A percentile compares a stretch with the other conserved stretches of the same genome.
Evolutionary conservation across 2,113 vertebrate genomes (phyloP).

Genomic region (Megaceryle torquata): DNA sequence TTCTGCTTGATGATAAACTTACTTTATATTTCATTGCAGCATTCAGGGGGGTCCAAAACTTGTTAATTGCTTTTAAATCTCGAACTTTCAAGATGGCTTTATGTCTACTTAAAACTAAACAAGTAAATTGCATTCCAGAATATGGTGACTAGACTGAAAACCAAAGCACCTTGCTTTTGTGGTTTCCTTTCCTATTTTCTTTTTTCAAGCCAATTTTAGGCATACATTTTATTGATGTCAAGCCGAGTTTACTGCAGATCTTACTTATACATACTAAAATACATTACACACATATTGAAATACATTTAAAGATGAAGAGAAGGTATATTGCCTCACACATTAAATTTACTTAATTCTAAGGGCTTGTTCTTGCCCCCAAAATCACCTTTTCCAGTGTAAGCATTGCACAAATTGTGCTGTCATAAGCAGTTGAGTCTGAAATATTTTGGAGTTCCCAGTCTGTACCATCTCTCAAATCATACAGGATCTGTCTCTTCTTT

Average conservation of each 20-base stretch:
- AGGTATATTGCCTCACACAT: constrained; percentile 33
- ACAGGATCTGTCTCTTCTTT: constrained; percentile 17
- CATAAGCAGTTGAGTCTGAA: background rate
- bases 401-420: background rate
- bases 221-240: background rate
- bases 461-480: constrained; percentile 21
- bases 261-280: background rate
- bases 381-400: background rate
- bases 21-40: background rate
- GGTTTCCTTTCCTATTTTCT: background rate
- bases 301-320: background rate
- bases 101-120: background rate
- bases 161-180: background rate
- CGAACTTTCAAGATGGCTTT: too few relatives aligned
- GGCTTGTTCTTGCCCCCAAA: background rate
- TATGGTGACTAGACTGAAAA: background rate
- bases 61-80: background rate
- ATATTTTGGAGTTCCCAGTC: constrained; percentile 17
- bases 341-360: constrained; percentile 17
- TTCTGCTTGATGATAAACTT: background rate
- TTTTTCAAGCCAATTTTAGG: constrained; percentile 2
- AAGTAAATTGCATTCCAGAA: background rate
- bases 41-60: background rate
- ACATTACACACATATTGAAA: background rate
- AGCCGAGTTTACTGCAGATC: background rate